Evolutionary conservation across 2,113 vertebrate species (phyloP).

Genomic region (Triplophysa dalaica): DNA sequence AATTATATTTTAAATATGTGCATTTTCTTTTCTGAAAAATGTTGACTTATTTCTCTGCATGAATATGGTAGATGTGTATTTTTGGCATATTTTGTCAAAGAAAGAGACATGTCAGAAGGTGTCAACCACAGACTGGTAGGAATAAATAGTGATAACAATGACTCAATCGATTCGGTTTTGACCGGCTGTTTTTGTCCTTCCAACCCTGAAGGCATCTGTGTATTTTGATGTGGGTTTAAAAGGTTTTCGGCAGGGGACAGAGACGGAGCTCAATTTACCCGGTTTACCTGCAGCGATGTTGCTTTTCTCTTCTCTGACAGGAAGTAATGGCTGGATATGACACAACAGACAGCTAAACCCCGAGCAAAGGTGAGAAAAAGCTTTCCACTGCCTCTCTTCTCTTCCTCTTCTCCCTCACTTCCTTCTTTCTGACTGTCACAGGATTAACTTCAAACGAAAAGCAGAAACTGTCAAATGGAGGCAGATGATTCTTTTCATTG

Average conservation of each 20-base stretch:
- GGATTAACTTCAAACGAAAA: neutral
- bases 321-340: conserved; percentile 42
- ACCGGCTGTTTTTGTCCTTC: conserved; percentile 1
- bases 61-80: neutral
- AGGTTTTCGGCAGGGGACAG: conserved; percentile 18
- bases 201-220: conserved; percentile 25
- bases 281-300: conserved; percentile 35
- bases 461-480: neutral
- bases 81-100: neutral
- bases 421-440: neutral
- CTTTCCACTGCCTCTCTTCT: neutral
- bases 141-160: neutral
- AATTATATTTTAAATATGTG: no score
- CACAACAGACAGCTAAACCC: conserved; percentile 27
- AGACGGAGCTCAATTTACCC: conserved; percentile 35
- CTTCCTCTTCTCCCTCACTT: neutral
- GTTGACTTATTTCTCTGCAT: neutral
- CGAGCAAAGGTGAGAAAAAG: conserved; percentile 13
- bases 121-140: neutral
- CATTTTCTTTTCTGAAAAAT: neutral
- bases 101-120: neutral
- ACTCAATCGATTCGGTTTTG: conserved; percentile 8
- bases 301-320: conserved; percentile 27
- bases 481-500: neutral
- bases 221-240: conserved; percentile 35